Evolutionary conservation across 2,888 invertebrate species (phyloP), one percentile per base, ranked within the genome.

Genomic region (Drosophila formosana): DNA sequence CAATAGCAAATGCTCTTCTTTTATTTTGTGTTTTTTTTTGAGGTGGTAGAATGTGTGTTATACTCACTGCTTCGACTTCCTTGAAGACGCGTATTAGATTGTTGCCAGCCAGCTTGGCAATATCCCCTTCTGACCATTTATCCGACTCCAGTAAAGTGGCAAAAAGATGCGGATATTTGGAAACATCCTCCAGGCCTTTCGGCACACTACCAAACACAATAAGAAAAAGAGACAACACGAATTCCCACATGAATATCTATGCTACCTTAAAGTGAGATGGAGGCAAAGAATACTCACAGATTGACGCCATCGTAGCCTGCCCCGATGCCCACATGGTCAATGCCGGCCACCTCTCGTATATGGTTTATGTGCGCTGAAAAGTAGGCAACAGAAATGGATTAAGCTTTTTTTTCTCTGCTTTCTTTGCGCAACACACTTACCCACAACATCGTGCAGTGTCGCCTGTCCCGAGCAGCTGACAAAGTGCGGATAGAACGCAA

Each of bases 231-330:
- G 13, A 47, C 28, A 43, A 28, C 18, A 53, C 8, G 11, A 45
- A 18, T 32, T 43, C 3, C 4, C n/a, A 0, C 3, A 13, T 37
- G 11, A 37, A 26, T 9, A 23, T 25, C 9, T 2, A 8, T 18
- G 2, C 18, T 18, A 18, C 18, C 2, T 9, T 3, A 11, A 23
- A 43, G 11, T 25, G 4, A 0, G 7, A 6, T 4, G 13, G 23
- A 11, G 50, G 9, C 18, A 32, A n/a, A 25, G n/a, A 25, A 60
- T 45, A 96, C 97, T 96, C 93, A 97, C 97, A 95, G 95, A 94
- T 97, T 96, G 92, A 97, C 97, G 84, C 97, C 97, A 91, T 97
- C 97, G 93, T 96, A 97, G 80, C 97, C 97, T 56, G 97, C 97
- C 51, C 97, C 97, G 72, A 97, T 94, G 71, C 97, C 97, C 58